phyloP scores from a whole-genome alignment of 2,888 invertebrate genomes.

The Nipponacmea schrenckii region DNA sequence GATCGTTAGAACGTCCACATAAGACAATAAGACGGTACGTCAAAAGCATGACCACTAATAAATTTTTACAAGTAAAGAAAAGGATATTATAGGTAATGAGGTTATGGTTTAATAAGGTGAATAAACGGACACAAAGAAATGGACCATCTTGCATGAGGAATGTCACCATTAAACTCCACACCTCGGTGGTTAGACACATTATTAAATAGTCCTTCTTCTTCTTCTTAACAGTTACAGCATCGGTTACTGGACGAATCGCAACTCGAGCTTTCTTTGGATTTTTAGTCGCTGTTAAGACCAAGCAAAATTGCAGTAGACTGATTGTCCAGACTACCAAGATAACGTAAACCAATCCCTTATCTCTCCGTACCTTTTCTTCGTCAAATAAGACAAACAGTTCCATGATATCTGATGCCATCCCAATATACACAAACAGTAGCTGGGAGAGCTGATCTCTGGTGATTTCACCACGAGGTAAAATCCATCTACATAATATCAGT shows the following conservation, averaged over 20 bases:
- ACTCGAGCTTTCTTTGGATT: constrained; percentile 21
- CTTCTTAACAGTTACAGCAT: background rate
- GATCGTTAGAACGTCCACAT: constrained; percentile 21
- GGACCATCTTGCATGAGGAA: constrained; percentile 70
- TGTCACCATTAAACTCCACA: constrained; percentile 69
- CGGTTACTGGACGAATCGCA: background rate
- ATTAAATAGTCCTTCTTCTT: constrained; percentile 22
- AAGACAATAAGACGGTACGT: constrained; percentile 48
- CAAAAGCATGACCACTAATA: constrained; percentile 49
- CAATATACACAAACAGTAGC: constrained; percentile 67
- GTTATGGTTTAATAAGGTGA: constrained; percentile 52
- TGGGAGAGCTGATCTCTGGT: constrained; percentile 67
- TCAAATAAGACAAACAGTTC: constrained; percentile 57
- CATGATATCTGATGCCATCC: constrained; percentile 63
- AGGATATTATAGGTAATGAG: constrained; percentile 60
- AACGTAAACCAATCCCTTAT: constrained; percentile 52
- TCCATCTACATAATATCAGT: constrained; percentile 59
- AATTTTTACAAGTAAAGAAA: constrained; percentile 62
- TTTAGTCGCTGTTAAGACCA: constrained; percentile 63
- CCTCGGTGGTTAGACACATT: constrained; percentile 50
- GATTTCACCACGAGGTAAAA: constrained; percentile 59
- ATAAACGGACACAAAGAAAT: constrained; percentile 63
- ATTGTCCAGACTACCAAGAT: constrained; percentile 63
- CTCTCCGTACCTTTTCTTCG: constrained; percentile 47
- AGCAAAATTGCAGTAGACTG: constrained; percentile 63